Evolutionary conservation across 2,888 invertebrate species (phyloP).

Genomic region (Leptinotarsa tumamoca): DNA sequence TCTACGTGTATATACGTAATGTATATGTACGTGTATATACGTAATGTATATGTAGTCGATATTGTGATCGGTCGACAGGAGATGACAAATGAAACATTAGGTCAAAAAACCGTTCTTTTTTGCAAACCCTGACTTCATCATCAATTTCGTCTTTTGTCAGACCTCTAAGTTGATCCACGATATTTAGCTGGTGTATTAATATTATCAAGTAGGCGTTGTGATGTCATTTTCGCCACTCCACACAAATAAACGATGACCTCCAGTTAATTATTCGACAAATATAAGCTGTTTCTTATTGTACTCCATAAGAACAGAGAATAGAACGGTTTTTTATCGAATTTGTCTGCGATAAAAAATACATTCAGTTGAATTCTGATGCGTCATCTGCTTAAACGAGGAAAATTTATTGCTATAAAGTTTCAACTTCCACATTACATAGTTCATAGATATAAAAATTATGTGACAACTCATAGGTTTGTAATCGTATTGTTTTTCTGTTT

Average conservation of each 20-base stretch:
- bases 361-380: background rate
- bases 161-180: no score
- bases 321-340: background rate
- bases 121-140: no score
- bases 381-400: conserved; percentile 11
- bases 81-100: no score
- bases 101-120: no score
- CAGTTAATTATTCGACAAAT: conserved; percentile 1
- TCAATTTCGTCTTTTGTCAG: no score
- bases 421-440: background rate
- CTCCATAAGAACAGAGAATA: background rate
- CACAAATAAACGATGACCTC: background rate
- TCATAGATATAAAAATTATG: background rate
- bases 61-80: no score
- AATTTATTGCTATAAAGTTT: background rate
- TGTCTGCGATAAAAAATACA: background rate
- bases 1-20: no score
- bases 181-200: background rate
- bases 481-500: no score
- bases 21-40: no score
- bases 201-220: conserved; percentile 3
- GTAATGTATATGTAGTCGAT: no score
- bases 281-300: conserved; percentile 8
- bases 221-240: background rate
- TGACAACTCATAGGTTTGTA: background rate